Evolutionary conservation across 2,888 invertebrate species (phyloP).

Genomic region (Stenichneumon culpator): DNA sequence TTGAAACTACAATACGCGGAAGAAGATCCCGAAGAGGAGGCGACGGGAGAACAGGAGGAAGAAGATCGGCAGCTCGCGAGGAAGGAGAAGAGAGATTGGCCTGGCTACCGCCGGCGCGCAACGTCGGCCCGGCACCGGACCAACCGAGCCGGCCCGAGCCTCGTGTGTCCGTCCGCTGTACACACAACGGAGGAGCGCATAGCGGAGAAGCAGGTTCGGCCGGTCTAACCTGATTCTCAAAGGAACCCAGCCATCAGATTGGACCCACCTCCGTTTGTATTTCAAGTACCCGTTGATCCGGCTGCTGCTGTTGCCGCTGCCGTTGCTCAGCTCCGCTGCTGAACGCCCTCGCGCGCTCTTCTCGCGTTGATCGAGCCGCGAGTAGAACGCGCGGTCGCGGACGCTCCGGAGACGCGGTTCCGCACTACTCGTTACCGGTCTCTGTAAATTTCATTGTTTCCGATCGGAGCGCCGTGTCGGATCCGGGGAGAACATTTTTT

Average conservation of each 20-base stretch:
- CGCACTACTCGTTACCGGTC: neutral
- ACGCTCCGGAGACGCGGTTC: constrained; percentile 11
- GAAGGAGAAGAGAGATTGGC: constrained; percentile 72
- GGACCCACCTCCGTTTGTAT: constrained; percentile 84
- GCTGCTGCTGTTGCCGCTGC: constrained; percentile 17
- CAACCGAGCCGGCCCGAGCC: constrained; percentile 1
- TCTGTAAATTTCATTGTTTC: neutral
- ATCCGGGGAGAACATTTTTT: neutral
- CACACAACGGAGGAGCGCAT: constrained; percentile 19
- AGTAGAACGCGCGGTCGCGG: constrained; percentile 30
- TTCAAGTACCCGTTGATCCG: constrained; percentile 80
- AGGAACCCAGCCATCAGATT: constrained; percentile 83
- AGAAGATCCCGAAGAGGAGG: constrained; percentile 29
- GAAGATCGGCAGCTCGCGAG: constrained; percentile 56
- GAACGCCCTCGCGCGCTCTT: constrained; percentile 80
- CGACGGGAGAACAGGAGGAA: constrained; percentile 60
- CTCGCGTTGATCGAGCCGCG: constrained; percentile 72
- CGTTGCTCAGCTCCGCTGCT: constrained; percentile 26
- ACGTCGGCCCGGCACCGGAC: constrained; percentile 1
- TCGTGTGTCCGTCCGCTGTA: constrained; percentile 17
- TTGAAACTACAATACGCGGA: constrained; percentile 54
- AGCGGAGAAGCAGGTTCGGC: constrained; percentile 84
- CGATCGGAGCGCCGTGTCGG: neutral
- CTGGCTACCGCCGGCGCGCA: constrained; percentile 8
- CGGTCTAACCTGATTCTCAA: constrained; percentile 85